Evolutionary conservation across 2,888 invertebrate genomes (phyloP), one percentile per base, ranked within the genome.

Genomic region (Steinernema hermaphroditum): DNA sequence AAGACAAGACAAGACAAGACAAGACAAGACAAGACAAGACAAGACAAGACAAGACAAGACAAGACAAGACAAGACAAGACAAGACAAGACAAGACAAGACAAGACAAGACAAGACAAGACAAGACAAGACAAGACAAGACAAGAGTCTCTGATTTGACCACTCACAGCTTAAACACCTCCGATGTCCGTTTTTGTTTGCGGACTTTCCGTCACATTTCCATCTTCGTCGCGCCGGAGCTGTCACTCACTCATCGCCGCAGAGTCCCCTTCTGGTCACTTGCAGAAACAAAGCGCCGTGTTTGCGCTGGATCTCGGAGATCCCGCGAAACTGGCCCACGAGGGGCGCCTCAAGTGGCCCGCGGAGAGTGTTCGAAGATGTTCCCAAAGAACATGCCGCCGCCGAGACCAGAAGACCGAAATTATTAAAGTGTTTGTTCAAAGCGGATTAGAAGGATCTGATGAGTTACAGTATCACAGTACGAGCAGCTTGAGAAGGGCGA

Each of bases 361-460:
- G 50, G 9, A 19, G 50, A 46, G 46, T 46, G 46, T 46, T 46
- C 46, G 46, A 24, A 50, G 50, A 50, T 50, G 50, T 22, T 50
- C 50, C 50, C 1, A 50, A 50, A 50, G 50, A 50, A 50, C 50
- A 50, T 50, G 50, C 50, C 50, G 50, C 22, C 24, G 50, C 22
- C 50, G 24, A n/a, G 24, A 50, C 50, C n/a, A 12, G 50, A 37
- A 12, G 6, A 22, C 9, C 46, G 46, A 24, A 50, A 12, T 50
- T 50, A 50, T 50, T 50, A 22, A 22, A 50, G 9, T 50, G 50
- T 50, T 50, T 50, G 50, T 19, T 19, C 50, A 16, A 24, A 19
- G 22, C 19, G 24, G 22, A 37, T 37, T 4, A 37, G 37, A 37
- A 37, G 37, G 12, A 12, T 4, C 37, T 46, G 46, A 46, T 8